phyloP scores from a whole-genome alignment of 2,888 invertebrate genomes.

The Caenorhabditis sp. region DNA sequence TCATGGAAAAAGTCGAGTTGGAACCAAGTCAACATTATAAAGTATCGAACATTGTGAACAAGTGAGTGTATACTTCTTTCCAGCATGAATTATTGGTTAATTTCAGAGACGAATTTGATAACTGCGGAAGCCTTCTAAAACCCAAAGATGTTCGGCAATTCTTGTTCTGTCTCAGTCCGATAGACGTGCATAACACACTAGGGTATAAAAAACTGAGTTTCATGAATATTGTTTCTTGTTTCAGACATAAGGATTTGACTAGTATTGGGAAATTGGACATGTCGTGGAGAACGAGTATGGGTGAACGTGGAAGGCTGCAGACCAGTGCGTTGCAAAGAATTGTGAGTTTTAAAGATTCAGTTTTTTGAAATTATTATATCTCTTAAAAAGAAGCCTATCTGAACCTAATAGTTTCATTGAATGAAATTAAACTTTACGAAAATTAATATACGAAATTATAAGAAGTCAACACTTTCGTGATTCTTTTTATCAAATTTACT shows the following conservation, averaged over 20 bases:
- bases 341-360: slow-evolving; percentile 75
- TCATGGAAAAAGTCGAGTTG: slow-evolving; percentile 89
- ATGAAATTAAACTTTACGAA: too few relatives aligned
- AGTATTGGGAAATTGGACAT: slow-evolving; percentile 96
- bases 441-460: neutral
- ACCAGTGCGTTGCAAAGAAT: slow-evolving; percentile 91
- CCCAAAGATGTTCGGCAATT: slow-evolving; percentile 89
- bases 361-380: neutral
- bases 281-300: slow-evolving; percentile 94
- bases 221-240: neutral
- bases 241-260: slow-evolving; percentile 77
- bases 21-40: slow-evolving; percentile 90
- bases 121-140: slow-evolving; percentile 76
- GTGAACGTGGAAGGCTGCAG: slow-evolving; percentile 93
- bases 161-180: slow-evolving; percentile 81
- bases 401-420: too few relatives aligned
- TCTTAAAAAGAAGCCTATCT: too few relatives aligned
- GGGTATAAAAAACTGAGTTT: slow-evolving; percentile 24
- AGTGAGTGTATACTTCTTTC: slow-evolving; percentile 23
- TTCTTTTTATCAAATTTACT: too few relatives aligned
- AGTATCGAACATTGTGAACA: slow-evolving; percentile 72
- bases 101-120: slow-evolving; percentile 31
- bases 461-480: neutral
- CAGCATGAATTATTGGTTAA: neutral
- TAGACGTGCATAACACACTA: slow-evolving; percentile 43